Base-by-base conservation (phyloP, 2,888 invertebrate species). In the Oscheius onirici region DNA sequence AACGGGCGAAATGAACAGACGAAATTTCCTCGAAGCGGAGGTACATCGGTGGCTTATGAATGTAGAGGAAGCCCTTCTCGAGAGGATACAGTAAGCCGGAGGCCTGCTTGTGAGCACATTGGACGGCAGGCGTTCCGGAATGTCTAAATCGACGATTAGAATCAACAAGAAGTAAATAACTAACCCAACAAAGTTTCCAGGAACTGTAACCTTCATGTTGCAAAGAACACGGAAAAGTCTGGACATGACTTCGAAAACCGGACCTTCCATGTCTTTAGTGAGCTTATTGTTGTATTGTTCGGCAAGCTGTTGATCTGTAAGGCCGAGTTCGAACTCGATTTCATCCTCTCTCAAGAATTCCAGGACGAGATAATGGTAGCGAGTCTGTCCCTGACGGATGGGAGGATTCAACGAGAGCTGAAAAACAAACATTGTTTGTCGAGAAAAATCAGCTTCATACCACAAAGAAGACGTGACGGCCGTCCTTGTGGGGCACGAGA, bases 351-450 rank as follows among this genome's bases (percentile, higher is more conserved):
- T 94, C 55, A 93, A 93, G 88, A 99, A 99, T 54, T 97, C 90
- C 70, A 97, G 90, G 13, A 97, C 97, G 73, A 99, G 90, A 88
- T 94, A 99, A 86, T 96, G 97, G 88, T 99, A 99, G 34, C 99
- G 91, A 0, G 99, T 99, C 90, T 99, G 97, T 60, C 99, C 99
- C 88, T 99, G 99, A 87, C 99, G 97, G 83, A 99, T 97, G 0
- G 99, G 99, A 0, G 99, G 99, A 90, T 99, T 97, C 83, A 99
- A 90, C 66, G 95, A 95, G 51, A 92, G 90, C 91, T 91, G 83
- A 28, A 44, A 44, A 43, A 44, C 1, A 17, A 13, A 20, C 0
- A n/a, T 1, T 3, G 24, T 24, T 15, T 20, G 66, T 20, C n/a
- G 15, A 15, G 26, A 20, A 66, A 58, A 13, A 26, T 43, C 51